Base-by-base conservation (phyloP, 2,888 invertebrate species). In the Uloborus plumipes region DNA sequence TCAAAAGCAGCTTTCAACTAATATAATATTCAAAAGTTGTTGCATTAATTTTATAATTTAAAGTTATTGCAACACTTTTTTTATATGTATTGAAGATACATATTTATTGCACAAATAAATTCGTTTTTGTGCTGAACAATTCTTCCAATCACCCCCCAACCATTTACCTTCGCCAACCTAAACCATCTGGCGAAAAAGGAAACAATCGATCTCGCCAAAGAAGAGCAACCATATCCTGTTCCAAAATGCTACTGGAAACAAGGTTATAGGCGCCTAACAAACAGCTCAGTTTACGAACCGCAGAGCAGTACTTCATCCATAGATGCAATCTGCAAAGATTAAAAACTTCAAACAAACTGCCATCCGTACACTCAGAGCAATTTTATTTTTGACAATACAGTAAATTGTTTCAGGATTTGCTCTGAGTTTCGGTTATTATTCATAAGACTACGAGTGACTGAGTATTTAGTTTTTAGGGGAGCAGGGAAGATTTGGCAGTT, bases 161-260 rank as follows among this genome's bases (percentile, higher is more conserved):
- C 39, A 39, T 39, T 39, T 39, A 11, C 11, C 9, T 7, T 39
- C 39, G 39, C 39, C 39, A 39, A 11, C 39, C 39, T 39, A 9
- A 39, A 39, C 3, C 11, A 39, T 39, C 39, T 39, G 39, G 39
- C 39, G 39, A 39, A 9, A 39, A 39, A 9, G 39, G 39, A 39
- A 39, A 39, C 39, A 39, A 39, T 39, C 39, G 39, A 39, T 39
- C 39, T 64, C 79, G 58, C 71, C 58, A 66, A 61, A 20, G 13
- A 9, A 20, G 39, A 18, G 66, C 69, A 80, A 80, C 73, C 79
- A 67, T 80, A 20, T 47, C 64, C 39, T 61, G 51, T 71, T 66
- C 55, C 62, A 39, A 74, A 18, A 64, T 58, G 77, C 77, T 26
- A 78, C 55, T 55, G 39, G 73, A 80, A 80, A 80, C 79, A 80